phyloP scores from a whole-genome alignment of 2,888 invertebrate genomes.

The Dioctria rufipes region DNA sequence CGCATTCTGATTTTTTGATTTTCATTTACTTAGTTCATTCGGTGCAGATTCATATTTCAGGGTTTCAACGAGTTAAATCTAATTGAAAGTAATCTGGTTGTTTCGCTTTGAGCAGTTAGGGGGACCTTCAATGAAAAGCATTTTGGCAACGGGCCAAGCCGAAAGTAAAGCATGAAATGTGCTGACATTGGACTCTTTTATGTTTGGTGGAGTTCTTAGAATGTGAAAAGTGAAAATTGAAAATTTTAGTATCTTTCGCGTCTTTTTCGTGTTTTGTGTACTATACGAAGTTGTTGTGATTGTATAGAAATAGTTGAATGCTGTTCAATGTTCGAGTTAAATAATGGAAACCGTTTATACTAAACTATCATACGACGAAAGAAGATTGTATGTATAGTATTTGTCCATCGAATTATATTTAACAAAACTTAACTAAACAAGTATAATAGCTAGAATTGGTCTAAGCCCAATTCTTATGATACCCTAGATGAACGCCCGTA shows the following conservation, averaged over 20 bases:
- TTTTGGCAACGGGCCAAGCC: conserved; percentile 20
- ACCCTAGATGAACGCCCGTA: too few species aligned
- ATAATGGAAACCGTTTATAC: too few species aligned
- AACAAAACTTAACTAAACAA: too few species aligned
- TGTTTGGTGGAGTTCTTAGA: not conserved
- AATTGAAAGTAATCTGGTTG: conserved; percentile 4
- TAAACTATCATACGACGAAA: too few species aligned
- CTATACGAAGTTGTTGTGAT: not conserved
- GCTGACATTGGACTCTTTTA: conserved; percentile 33
- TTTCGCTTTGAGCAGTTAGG: not conserved
- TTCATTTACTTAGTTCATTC: not conserved
- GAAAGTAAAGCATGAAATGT: not conserved
- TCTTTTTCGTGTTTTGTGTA: not conserved
- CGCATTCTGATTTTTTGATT: not conserved
- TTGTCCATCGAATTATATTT: too few species aligned
- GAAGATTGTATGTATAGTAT: too few species aligned
- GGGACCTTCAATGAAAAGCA: conserved; percentile 16
- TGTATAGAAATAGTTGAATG: too few species aligned
- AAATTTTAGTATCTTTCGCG: not conserved
- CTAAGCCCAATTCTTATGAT: too few species aligned
- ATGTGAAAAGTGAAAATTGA: conserved; percentile 24
- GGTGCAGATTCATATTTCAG: not conserved
- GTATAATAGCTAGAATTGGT: too few species aligned
- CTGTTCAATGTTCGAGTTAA: too few species aligned
- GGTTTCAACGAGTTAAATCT: not conserved